Base-by-base conservation (phyloP, 2,888 invertebrate genomes). In the Altica lythri region DNA sequence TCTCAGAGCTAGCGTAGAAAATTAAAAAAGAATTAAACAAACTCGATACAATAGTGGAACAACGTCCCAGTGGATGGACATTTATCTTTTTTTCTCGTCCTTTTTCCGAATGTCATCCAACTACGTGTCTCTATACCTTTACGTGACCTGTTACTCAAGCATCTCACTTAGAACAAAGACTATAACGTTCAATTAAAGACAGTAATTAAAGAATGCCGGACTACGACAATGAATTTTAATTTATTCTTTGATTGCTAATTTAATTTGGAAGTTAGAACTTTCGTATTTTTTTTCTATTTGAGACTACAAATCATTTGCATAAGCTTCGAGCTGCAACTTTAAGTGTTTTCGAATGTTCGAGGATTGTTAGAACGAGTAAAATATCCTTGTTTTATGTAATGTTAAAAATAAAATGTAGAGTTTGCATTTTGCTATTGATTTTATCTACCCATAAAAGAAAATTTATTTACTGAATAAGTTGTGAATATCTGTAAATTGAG, bases 181-280 rank as follows among this genome's bases (percentile, higher is more conserved):
- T 60, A 62, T 63, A 66, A 65, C 64, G 63, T 62, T 59, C 66
- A 64, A 67, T 67, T 65, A 64, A 32, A 42, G 50, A 53, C 49
- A 37, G 58, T 66, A 68, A 66, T 68, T 66, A 65, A 60, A 61
- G 66, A 65, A 64, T 64, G 61, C 65, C 55, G 54, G 55, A 57
- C 53, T 56, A 46, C 52, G 60, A 61, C 65, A 66, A 68, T 68
- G 67, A 68, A 67, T 65, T 65, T 66, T 66, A 66, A 68, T 66
- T 61, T 60, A 65, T 62, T 59, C 59, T 59, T 57, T 60, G 59
- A 65, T 62, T 64, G 57, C 57, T 48, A 60, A 66, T 66, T 67
- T 61, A 65, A 66, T 66, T 62, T 62, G 52, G 34, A 38, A 53
- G 48, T 56, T 47, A 16, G 48, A 46, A 50, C 47, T 52, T 54